Conservation (phyloP, 2,113 vertebrate genomes). For the Pollachius pollachius region DNA sequence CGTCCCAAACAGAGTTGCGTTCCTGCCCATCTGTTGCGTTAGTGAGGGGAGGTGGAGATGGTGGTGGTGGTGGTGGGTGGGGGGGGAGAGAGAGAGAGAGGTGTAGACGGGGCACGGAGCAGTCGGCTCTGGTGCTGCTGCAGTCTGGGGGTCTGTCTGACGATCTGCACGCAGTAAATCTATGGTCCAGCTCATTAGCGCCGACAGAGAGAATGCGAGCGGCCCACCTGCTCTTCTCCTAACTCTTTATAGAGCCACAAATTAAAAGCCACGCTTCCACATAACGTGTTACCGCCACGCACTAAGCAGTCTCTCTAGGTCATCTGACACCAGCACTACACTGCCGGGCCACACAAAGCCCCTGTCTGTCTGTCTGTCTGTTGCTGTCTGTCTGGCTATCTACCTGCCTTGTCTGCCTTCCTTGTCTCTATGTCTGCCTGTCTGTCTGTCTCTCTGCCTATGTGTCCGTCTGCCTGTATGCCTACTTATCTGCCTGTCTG, state of each 20-base stretch:
- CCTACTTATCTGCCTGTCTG: too few species aligned
- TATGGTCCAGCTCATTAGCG: conserved; percentile 61
- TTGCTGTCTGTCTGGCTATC: background rate
- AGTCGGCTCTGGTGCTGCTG: conserved; percentile 30
- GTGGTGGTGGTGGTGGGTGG: too few species aligned
- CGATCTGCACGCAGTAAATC: conserved; percentile 60
- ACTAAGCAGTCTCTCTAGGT: background rate
- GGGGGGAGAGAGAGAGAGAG: too few species aligned
- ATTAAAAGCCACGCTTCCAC: conserved; percentile 68
- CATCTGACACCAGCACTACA: conserved; percentile 22
- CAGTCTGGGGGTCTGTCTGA: conserved; percentile 31
- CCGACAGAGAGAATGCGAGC: conserved; percentile 60
- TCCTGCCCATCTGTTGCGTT: conserved; percentile 56
- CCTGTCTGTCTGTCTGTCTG: background rate
- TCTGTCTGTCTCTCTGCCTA: too few species aligned
- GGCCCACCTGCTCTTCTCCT: conserved; percentile 68
- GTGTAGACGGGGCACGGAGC: too few species aligned
- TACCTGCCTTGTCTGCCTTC: background rate
- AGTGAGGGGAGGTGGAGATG: conserved; percentile 46
- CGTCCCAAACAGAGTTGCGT: conserved; percentile 41
- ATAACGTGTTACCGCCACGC: conserved; percentile 25
- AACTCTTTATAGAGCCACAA: conserved; percentile 67
- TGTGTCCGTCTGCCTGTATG: too few species aligned
- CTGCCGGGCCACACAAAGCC: too few species aligned
- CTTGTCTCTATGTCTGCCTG: too few species aligned